These are phyloP conservation scores for Arctia plantaginis DNA, from an alignment of 2,888 invertebrate species.

Conservation along the genomic window DNA sequence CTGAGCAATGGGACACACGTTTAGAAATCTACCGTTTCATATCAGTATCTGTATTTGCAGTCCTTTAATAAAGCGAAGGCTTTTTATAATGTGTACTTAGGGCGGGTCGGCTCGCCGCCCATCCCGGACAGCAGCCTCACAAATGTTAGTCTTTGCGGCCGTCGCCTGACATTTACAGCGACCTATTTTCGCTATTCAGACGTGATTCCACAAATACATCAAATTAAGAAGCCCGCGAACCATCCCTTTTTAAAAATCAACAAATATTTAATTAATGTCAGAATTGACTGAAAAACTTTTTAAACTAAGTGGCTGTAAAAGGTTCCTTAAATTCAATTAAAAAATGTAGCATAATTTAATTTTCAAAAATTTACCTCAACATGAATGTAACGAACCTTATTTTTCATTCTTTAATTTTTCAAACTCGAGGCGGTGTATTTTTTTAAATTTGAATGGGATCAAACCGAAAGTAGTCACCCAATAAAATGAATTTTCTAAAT, in stretches of 20 bases:
- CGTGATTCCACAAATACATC: background rate
- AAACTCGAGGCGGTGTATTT: background rate
- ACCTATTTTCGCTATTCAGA: slow-evolving; percentile 8
- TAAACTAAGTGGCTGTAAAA: background rate
- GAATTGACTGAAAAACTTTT: background rate
- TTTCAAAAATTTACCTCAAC: too few relatives aligned
- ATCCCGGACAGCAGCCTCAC: background rate
- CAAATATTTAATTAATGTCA: background rate
- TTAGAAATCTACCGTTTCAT: slow-evolving; percentile 7
- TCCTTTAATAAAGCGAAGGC: slow-evolving; percentile 19
- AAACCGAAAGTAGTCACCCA: too few relatives aligned
- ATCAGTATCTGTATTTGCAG: slow-evolving; percentile 16
- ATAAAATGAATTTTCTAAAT: too few relatives aligned
- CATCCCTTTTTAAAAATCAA: background rate
- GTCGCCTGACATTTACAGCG: slow-evolving; percentile 4
- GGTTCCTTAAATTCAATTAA: too few relatives aligned
- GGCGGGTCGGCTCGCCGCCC: background rate
- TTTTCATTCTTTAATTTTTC: too few relatives aligned
- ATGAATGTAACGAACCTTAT: too few relatives aligned
- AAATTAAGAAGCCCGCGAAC: slow-evolving; percentile 3
- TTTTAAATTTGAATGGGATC: background rate
- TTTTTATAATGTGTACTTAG: slow-evolving; percentile 33
- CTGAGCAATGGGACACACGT: slow-evolving; percentile 11
- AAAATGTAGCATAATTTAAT: too few relatives aligned
- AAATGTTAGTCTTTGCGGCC: slow-evolving; percentile 9